Percentiles rank a stretch among this genome's conserved stretches.
Evolutionary conservation across 2,113 vertebrate genomes (phyloP).

Genomic region (Dermatemys mawii): DNA sequence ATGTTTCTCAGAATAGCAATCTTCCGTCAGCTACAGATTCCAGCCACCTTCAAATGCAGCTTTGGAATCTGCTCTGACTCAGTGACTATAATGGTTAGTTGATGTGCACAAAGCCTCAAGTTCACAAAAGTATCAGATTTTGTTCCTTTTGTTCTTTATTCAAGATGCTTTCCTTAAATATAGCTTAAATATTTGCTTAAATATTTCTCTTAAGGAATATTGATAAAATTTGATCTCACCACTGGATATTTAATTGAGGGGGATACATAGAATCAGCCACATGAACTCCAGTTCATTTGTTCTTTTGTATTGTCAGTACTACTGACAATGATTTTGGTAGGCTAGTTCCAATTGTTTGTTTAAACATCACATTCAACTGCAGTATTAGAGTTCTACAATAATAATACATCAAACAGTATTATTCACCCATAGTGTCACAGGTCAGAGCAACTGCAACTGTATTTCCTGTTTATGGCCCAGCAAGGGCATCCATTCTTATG

Average conservation of each 20-base stretch:
- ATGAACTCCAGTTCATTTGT: not conserved
- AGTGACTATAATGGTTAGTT: not conserved
- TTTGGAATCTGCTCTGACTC: slow-evolving; percentile 44
- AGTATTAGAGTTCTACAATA: not conserved
- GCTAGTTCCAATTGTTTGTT: not conserved
- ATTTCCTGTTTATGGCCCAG: not conserved
- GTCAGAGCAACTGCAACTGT: not conserved
- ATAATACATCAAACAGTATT: not conserved
- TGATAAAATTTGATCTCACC: not conserved
- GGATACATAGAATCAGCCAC: not conserved
- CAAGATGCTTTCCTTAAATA: not conserved
- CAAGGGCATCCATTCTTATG: not conserved
- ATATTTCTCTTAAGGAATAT: not conserved
- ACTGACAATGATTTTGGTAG: not conserved
- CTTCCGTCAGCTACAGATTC: slow-evolving; percentile 20
- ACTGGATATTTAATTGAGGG: not conserved
- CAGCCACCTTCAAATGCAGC: slow-evolving; percentile 20
- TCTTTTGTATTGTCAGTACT: not conserved
- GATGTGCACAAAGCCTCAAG: not conserved
- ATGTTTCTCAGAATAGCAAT: slow-evolving; percentile 54
- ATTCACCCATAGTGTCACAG: not conserved
- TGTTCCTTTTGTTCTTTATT: not conserved
- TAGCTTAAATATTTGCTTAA: not conserved
- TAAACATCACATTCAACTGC: not conserved
- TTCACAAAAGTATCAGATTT: not conserved